Percentiles rank a stretch among this genome's conserved stretches.
These are phyloP conservation scores for Dione juno DNA, from an alignment of 2,888 invertebrate genomes.

Conservation along the genomic window DNA sequence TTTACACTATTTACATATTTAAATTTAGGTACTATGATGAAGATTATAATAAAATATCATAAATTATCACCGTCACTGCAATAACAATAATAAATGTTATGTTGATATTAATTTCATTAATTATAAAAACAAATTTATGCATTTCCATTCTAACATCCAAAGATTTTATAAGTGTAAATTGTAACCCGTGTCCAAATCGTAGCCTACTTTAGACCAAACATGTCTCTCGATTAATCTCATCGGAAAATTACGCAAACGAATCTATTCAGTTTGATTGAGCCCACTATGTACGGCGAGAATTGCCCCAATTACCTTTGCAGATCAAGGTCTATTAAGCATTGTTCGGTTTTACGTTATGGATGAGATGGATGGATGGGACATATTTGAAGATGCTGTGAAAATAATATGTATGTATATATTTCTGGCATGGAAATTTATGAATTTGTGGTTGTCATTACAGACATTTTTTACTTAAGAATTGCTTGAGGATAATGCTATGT, in stretches of 20 bases:
- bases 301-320: slow-evolving; percentile 30
- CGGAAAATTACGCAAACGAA: slow-evolving; percentile 53
- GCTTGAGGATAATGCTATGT: no score
- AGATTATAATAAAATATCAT: not conserved
- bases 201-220: slow-evolving; percentile 53
- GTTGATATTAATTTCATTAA: no score
- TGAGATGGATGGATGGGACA: not conserved
- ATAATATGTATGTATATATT: not conserved
- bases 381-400: not conserved
- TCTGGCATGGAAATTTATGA: no score
- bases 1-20: not conserved
- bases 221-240: slow-evolving; percentile 59
- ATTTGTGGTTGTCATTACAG: not conserved
- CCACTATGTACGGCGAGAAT: slow-evolving; percentile 24
- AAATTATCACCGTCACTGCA: not conserved
- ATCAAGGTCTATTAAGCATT: slow-evolving; percentile 25
- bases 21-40: no score
- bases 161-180: not conserved
- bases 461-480: no score
- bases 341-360: not conserved
- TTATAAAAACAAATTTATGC: no score
- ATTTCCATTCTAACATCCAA: no score
- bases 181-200: slow-evolving; percentile 1
- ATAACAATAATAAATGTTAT: no score
- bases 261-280: slow-evolving; percentile 45